Evolutionary conservation across 2,113 vertebrate species (phyloP), one percentile per base, ranked within the genome.

Genomic region (Callospermophilus lateralis): DNA sequence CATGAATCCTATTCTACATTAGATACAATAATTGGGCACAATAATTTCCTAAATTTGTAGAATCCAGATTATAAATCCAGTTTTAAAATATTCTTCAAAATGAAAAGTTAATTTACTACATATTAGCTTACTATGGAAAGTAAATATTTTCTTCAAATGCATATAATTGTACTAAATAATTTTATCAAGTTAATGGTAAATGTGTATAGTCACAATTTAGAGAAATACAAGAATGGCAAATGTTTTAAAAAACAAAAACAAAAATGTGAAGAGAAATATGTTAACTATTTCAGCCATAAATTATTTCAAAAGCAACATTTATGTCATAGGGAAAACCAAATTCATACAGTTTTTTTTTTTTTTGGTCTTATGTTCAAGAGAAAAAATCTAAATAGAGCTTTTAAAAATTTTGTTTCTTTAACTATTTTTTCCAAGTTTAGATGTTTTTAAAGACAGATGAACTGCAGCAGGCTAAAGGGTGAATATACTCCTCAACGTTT

Each of bases 161-260:
- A 87, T 76, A 87, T 39, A 79, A 67, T 61, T 58, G 3, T 58
- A 30, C 45, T 39, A 81, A 55, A 76, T 51, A 53, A 39, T 80
- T 84, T 72, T 74, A 84, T 79, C 16, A 95, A 84, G 78, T 73
- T 95, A 65, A 6, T 79, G 10, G 39, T 78, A 84, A 88, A 81
- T 85, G 51, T 81, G 20, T 87, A 72, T 55, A 90, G 34, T 37
- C 67, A 84, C 63, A 93, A 80, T 84, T 51, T 67, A 51, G 81
- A 83, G 87, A 88, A 95, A 97, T 34, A 67, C 94, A 96, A 96
- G 48, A 84, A 90, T 93, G 55, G 83, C 13, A 67, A 89, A 80
- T 51, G 4, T 80, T 85, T 94, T 53, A 45, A 97, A 97, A 89
- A 51, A 15, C 51, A 8, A 45, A 63, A 95, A 95, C 97, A 96